Base-by-base conservation (phyloP, 2,113 vertebrate genomes). In the Ammodytes marinus region DNA sequence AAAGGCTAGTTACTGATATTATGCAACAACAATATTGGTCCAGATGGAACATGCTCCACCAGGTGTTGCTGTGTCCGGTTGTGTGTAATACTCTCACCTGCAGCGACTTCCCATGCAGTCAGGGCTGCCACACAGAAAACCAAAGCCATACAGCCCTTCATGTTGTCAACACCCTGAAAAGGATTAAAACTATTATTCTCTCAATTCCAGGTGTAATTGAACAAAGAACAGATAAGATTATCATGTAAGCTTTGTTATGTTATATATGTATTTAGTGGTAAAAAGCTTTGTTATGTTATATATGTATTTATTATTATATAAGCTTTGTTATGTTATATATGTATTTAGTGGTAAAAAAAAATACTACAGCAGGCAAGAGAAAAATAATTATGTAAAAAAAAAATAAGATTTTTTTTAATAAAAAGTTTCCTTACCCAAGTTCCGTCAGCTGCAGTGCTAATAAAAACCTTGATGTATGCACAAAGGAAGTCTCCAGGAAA, bases 51-150 rank as follows among this genome's bases (percentile, higher is more conserved):
- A 9, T 4, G 17, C 14, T 37, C 11, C 4, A 15, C 17, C 17
- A 17, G 13, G 12, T 69, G 57, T 40, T 40, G 17, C 35, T 57
- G 13, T 17, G 54, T 2, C 37, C 60, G 67, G 54, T 45, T 69
- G 45, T 47, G 17, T 58, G 43, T 19, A 3, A 6, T 3, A 5
- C 4, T 69, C 84, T 92, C 92, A 96, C 95, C 95, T 95, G 94
- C 85, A 60, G 67, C 59, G 58, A 78, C 45, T n/a, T 65, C 6
- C 8, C 77, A 74, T 27, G 75, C 70, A 43, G 86, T 71, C 60
- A 95, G 47, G 0, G 82, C 86, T 15, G 82, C 82, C 12, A 73
- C 74, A 49, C 80, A 87, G 10, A 88, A 10, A 6, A 90, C 15
- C 13, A 91, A 17, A 69, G 43, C 45, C 64, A 82, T 1, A 14